These are phyloP conservation scores for Melinaea marsaeus DNA, from an alignment of 2,888 invertebrate species.

Conservation along the genomic window DNA sequence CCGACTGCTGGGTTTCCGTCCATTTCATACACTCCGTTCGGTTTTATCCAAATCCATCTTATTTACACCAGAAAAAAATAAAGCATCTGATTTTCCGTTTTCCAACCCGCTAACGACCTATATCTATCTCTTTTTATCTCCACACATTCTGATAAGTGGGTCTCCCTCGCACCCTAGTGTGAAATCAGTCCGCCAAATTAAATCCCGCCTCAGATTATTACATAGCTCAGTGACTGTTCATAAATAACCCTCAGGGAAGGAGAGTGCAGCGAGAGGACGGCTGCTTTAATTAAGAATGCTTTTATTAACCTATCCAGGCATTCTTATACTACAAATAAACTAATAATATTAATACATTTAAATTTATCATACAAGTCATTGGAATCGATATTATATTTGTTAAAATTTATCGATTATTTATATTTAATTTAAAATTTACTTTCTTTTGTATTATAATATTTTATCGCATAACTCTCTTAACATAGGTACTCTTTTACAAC, in stretches of 20 bases:
- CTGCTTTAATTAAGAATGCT: conserved; percentile 39
- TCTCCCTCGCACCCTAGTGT: conserved; percentile 70
- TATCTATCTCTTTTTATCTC: conserved; percentile 39
- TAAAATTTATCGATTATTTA: no score
- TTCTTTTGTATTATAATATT: no score
- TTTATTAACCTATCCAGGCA: conserved; percentile 15
- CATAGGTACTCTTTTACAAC: no score
- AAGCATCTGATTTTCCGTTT: conserved; percentile 59
- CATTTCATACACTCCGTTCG: conserved; percentile 29
- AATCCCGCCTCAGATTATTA: conserved; percentile 85
- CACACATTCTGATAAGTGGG: conserved; percentile 21
- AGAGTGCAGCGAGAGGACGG: conserved; percentile 43
- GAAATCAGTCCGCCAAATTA: conserved; percentile 85
- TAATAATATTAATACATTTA: no score
- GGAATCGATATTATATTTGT: no score
- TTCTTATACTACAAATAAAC: no score
- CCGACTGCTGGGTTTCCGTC: conserved; percentile 25
- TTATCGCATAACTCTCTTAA: no score
- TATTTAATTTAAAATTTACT: no score
- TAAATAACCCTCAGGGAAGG: conserved; percentile 76
- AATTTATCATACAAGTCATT: no score
- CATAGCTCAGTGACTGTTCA: conserved; percentile 84
- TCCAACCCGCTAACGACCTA: conserved; percentile 64
- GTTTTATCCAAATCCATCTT: conserved; percentile 36
- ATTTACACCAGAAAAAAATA: conserved; percentile 48